Evolutionary conservation across 2,113 vertebrate species (phyloP).

Genomic region (Chiloscyllium plagiosum): DNA sequence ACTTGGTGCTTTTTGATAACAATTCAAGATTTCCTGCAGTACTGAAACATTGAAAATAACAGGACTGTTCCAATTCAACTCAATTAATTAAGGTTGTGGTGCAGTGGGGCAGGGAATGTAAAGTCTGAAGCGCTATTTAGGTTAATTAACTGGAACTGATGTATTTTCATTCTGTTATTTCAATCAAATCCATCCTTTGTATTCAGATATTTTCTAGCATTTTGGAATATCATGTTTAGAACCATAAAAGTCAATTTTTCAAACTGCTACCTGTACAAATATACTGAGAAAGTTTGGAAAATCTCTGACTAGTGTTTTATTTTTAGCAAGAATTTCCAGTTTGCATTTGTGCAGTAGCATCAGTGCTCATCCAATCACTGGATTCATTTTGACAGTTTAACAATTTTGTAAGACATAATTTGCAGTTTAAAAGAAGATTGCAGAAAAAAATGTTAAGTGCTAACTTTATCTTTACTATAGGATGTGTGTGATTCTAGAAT

Average conservation of each 20-base stretch:
- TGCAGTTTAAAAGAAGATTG: too few species aligned
- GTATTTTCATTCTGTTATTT: background rate
- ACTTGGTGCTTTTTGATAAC: background rate
- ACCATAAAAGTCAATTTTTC: background rate
- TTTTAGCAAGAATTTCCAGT: background rate
- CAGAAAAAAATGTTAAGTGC: background rate
- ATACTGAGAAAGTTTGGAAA: background rate
- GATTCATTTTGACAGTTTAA: background rate
- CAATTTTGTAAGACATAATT: background rate
- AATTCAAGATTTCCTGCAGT: background rate
- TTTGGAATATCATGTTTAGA: background rate
- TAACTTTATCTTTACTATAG: background rate
- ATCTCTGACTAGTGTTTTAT: background rate
- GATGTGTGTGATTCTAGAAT: background rate
- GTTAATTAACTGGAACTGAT: background rate
- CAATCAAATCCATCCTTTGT: background rate
- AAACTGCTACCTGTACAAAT: background rate
- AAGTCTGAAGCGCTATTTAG: background rate
- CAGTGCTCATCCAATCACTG: background rate
- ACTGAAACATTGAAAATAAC: background rate
- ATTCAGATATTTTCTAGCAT: background rate
- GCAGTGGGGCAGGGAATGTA: background rate
- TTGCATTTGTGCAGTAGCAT: background rate
- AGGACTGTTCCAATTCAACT: background rate
- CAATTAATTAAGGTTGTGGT: background rate